phyloP scores from a whole-genome alignment of 2,888 invertebrate genomes.

The Drosophila tanythrix region DNA sequence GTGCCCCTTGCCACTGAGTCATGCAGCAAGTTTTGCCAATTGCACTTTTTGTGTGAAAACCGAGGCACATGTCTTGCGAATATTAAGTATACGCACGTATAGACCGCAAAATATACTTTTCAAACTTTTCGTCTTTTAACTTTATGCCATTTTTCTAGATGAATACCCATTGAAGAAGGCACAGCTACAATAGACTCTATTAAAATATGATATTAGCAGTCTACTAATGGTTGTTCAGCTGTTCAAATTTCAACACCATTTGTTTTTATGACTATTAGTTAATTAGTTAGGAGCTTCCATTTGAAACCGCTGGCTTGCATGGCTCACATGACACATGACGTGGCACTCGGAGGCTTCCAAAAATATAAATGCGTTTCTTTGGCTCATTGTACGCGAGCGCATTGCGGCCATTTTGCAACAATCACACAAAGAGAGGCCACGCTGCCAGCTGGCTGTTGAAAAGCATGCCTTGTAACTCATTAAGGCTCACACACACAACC shows the following conservation, averaged over 20 bases:
- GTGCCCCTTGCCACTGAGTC: neutral
- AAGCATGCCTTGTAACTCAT: slow-evolving; percentile 40
- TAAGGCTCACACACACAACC: slow-evolving; percentile 28
- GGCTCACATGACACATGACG: neutral
- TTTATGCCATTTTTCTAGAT: neutral
- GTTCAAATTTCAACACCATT: neutral
- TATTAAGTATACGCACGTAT: slow-evolving; percentile 30
- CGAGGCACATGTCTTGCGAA: neutral
- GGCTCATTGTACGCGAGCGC: slow-evolving; percentile 19
- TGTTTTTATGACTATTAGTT: neutral
- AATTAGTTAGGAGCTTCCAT: neutral
- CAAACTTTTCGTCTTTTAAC: neutral
- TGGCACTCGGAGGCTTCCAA: neutral
- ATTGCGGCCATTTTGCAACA: slow-evolving; percentile 37
- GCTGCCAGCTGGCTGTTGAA: slow-evolving; percentile 9
- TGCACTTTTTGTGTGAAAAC: neutral
- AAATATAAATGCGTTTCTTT: slow-evolving; percentile 4
- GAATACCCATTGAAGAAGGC: neutral
- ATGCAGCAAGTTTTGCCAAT: slow-evolving; percentile 9
- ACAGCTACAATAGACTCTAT: neutral
- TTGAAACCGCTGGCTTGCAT: neutral
- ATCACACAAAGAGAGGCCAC: slow-evolving; percentile 41
- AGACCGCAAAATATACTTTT: neutral
- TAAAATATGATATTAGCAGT: neutral
- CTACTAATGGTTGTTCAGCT: neutral